These are phyloP conservation scores for Hydrotaea diabolus DNA, from an alignment of 2,888 invertebrate genomes.

Conservation along the genomic window DNA sequence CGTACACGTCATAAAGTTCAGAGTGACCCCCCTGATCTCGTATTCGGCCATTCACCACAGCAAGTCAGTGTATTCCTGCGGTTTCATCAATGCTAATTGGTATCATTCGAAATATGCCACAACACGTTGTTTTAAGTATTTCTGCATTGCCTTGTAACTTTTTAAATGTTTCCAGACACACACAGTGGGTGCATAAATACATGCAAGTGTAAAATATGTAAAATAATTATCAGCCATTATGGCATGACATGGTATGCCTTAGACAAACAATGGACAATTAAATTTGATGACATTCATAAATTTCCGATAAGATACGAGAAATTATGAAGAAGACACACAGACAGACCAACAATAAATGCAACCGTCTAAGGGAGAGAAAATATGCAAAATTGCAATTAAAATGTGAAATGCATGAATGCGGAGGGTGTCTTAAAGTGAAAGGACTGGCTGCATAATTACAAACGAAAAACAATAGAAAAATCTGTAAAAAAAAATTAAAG, in stretches of 20 bases:
- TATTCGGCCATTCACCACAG: too few species aligned
- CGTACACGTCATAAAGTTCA: too few species aligned
- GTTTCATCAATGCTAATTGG: not conserved
- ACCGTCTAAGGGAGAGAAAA: not conserved
- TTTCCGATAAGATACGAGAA: slow-evolving; percentile 21
- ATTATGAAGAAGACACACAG: not conserved
- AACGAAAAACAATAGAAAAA: too few species aligned
- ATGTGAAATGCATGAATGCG: too few species aligned
- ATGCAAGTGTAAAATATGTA: slow-evolving; percentile 56
- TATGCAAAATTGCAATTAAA: not conserved
- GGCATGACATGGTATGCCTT: slow-evolving; percentile 44
- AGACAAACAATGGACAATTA: slow-evolving; percentile 61
- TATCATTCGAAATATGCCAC: not conserved
- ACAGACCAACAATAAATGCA: too few species aligned
- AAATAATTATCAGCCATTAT: slow-evolving; percentile 59
- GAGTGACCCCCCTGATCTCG: too few species aligned
- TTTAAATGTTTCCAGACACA: not conserved
- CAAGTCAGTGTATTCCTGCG: not conserved
- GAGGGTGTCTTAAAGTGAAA: not conserved
- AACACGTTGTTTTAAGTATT: not conserved
- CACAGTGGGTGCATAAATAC: not conserved
- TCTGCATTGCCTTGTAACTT: not conserved
- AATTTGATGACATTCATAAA: slow-evolving; percentile 58
- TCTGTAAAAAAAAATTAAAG: too few species aligned
- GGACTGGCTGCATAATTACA: not conserved